phyloP scores from a whole-genome alignment of 2,113 vertebrate genomes.

The Lonchura striata region DNA sequence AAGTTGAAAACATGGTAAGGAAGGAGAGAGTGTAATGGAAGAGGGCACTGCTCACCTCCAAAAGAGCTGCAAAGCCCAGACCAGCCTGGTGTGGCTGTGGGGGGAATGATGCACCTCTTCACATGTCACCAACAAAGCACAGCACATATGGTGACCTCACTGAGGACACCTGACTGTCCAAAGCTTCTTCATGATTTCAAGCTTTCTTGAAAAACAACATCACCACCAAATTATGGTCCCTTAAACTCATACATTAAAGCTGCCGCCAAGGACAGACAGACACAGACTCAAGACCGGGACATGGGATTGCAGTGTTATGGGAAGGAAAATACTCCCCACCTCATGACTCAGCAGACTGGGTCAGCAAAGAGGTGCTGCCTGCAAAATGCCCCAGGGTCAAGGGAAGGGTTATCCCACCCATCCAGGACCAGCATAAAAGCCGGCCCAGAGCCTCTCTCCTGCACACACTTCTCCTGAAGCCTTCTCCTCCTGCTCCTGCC shows the following conservation, averaged over 20 bases:
- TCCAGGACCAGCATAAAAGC: neutral
- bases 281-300: accelerated
- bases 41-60: accelerated
- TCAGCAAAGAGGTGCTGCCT: accelerated
- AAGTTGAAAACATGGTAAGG: neutral
- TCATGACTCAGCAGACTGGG: neutral
- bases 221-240: neutral
- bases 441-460: neutral
- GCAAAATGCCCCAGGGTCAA: neutral
- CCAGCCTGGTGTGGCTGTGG: accelerated
- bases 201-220: neutral
- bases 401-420: accelerated
- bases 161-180: neutral
- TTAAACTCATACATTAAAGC: neutral
- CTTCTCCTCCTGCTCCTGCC: too few species aligned
- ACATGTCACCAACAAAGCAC: neutral
- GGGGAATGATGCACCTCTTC: too few species aligned
- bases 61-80: neutral
- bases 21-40: neutral
- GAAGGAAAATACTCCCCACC: neutral
- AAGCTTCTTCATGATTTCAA: neutral
- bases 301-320: neutral
- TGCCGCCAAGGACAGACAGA: neutral
- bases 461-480: too few species aligned
- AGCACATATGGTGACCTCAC: neutral